These are phyloP conservation scores for Trichomycterus rosablanca DNA, from an alignment of 2,113 vertebrate genomes.

Conservation along the genomic window DNA sequence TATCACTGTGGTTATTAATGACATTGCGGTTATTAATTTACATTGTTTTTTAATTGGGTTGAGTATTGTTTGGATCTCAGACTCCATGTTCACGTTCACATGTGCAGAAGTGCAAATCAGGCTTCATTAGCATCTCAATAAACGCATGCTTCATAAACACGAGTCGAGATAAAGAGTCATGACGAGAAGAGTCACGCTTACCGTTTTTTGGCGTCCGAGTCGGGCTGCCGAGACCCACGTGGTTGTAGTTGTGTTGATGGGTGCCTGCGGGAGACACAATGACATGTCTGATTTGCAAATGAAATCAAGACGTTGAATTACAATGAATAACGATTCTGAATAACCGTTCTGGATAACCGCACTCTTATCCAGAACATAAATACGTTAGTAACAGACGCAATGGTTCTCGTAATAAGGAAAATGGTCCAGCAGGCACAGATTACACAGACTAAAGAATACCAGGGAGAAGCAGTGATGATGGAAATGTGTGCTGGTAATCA, in stretches of 20 bases:
- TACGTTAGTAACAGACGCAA: slow-evolving; percentile 7
- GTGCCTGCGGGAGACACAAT: slow-evolving; percentile 82
- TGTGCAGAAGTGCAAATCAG: too few relatives aligned
- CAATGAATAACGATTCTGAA: neutral
- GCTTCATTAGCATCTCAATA: too few relatives aligned
- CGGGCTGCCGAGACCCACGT: slow-evolving; percentile 86
- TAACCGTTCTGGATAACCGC: too few relatives aligned
- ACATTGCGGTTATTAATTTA: too few relatives aligned
- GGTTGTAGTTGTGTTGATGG: slow-evolving; percentile 92
- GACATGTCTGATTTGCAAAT: slow-evolving; percentile 53
- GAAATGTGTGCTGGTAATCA: slow-evolving; percentile 10
- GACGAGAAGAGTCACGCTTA: slow-evolving; percentile 68
- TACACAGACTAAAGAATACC: neutral
- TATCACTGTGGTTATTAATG: too few relatives aligned
- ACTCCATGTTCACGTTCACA: too few relatives aligned
- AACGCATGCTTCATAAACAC: too few relatives aligned
- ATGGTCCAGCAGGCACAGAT: slow-evolving; percentile 18
- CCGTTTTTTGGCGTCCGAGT: slow-evolving; percentile 92
- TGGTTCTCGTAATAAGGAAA: slow-evolving; percentile 1
- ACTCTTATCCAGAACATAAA: neutral
- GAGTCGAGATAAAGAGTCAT: slow-evolving; percentile 2
- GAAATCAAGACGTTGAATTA: slow-evolving; percentile 32
- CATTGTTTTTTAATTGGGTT: too few relatives aligned
- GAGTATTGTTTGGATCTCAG: too few relatives aligned
- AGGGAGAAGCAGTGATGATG: slow-evolving; percentile 13